Evolutionary conservation across 2,797 vertebrate genomes (phyloP), one percentile per base, ranked within the genome.

Genomic region (Microchirus variegatus): DNA sequence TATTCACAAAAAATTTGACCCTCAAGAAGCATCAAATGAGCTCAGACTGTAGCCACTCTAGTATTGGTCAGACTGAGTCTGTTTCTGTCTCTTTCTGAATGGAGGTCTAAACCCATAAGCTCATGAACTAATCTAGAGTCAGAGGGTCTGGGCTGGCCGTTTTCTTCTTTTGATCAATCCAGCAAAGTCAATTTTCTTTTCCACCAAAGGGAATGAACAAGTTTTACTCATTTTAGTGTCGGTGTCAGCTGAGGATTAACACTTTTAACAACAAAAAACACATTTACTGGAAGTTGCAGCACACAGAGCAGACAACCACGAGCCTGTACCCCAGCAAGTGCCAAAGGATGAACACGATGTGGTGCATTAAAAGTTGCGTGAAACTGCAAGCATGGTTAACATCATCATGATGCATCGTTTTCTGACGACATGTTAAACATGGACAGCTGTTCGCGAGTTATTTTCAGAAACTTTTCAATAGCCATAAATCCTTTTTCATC

Each of bases 161-260:
- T 42, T 48, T 62, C 26, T 57, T 53, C 36, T 53, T 75, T 80
- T 81, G 67, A 78, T 76, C 63, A 59, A 5, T 51, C 35, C 18
- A 45, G 19, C 37, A 58, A 83, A 84, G 67, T 72, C 50, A 73
- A 71, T 86, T 77, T 80, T 48, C 66, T 42, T 53, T 44, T 17
- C 51, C 59, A 48, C 63, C 65, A 61, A 80, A 31, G 31, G 31
- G 7, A 31, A 31, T 31, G 31, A 8, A 31, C 31, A 31, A 4
- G 31, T 31, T 31, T 31, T 31, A 31, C 31, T 31, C 31, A 31
- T 31, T 31, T 31, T 31, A 31, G 31, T 6, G 31, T 5, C 7
- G 5, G 31, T 31, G 31, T 31, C 7, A 31, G 31, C 31, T 31
- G 31, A 31, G 31, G 8, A 8, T 31, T 31, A 3, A 31, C 31